Base-by-base conservation (phyloP, 2,888 invertebrate genomes). In the Patella depressa region DNA sequence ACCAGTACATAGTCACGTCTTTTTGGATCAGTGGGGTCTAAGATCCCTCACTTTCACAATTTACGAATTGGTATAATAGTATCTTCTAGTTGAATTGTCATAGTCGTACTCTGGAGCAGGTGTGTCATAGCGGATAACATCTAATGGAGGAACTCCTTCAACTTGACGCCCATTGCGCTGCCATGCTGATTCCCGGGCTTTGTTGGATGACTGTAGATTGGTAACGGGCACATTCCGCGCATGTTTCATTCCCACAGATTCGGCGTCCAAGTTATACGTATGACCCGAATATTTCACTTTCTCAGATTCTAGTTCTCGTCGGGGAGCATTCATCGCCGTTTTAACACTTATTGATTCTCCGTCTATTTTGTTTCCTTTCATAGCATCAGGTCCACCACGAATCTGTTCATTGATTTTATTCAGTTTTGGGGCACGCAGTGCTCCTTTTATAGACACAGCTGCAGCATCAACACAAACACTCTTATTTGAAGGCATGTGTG, bases 361-460 rank as follows among this genome's bases (percentile, higher is more conserved):
- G 53, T 72, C 65, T 15, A 72, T 15, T 45, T 72, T 72, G 9
- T 69, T 57, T 29, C 72, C 65, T 65, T 73, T 75, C 57, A 73
- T 81, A 17, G 83, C 81, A 12, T 84, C 80, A 0, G 84, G 83
- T 17, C 82, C 84, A 9, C 84, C 81, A 72, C 86, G 84, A 34
- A 86, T 85, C 82, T 87, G 86, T n/a, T 85, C 84, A 72, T 84
- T 84, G 1, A 87, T 80, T 72, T 80, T 79, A 53, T 77, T 80
- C 29, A 80, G 76, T 74, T 84, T 84, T 9, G 88, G 88, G 0
- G 83, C 86, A 9, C 74, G 79, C 71, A 87, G 79, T 0, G 87
- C 86, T 19, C 83, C 79, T 72, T 84, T 83, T 19, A 88, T 87
- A 71, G 81, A 81, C 72, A 87, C 81, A 55, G 86, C 80, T 14